Evolutionary conservation across 2,113 vertebrate genomes (phyloP).

Genomic region (Hippocampus comes): DNA sequence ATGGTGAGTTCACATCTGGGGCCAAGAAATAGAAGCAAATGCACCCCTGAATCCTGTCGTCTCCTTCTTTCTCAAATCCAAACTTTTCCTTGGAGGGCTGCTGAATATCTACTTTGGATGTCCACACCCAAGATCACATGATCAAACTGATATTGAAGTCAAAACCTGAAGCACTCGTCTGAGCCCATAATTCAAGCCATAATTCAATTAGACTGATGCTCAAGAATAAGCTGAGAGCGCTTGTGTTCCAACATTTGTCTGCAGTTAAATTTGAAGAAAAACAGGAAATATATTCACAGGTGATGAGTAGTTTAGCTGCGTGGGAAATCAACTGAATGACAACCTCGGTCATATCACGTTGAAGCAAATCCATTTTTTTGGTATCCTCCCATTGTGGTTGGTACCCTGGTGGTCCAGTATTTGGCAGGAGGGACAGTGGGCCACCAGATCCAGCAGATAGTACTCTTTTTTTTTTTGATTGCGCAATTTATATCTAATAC

Average conservation of each 20-base stretch:
- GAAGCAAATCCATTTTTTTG: neutral
- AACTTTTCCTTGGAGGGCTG: constrained; percentile 6
- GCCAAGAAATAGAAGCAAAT: constrained; percentile 42
- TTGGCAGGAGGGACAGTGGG: neutral
- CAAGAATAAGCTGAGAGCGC: neutral
- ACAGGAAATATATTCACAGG: neutral
- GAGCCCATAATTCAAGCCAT: neutral
- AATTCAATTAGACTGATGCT: neutral
- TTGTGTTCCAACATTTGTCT: neutral
- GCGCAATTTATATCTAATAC: neutral
- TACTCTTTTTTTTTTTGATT: neutral
- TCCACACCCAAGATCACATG: constrained; percentile 4
- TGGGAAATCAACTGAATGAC: neutral
- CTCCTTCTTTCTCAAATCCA: constrained; percentile 8
- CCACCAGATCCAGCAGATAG: neutral
- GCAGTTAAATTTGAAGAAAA: neutral
- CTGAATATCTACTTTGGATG: neutral
- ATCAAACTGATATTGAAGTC: neutral
- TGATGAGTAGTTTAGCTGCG: neutral
- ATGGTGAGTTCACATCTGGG: constrained; percentile 1
- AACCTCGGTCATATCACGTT: neutral
- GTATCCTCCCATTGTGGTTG: neutral
- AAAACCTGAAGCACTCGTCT: neutral
- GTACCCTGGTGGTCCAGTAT: neutral
- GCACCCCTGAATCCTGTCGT: constrained; percentile 16